A percentile compares a stretch with the other conserved stretches of the same genome.
Conservation (phyloP, 2,797 vertebrate species). For the Cyprinodon diabolis region DNA sequence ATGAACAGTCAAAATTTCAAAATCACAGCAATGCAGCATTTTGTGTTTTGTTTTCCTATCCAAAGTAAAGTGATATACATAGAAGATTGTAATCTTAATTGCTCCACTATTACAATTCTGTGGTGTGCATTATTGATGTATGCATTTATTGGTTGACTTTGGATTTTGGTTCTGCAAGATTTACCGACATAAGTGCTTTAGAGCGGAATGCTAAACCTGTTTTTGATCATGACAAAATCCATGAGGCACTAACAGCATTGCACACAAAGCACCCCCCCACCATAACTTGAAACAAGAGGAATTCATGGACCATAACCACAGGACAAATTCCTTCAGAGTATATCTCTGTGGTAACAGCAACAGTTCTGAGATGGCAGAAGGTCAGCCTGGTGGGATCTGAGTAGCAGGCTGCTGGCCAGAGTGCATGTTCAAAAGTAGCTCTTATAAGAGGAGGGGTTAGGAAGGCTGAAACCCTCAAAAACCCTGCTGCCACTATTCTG, state of each 20-base stretch:
- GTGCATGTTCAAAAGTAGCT: constrained; percentile 70
- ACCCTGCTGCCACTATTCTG: constrained; percentile 61
- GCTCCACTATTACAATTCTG: constrained; percentile 41
- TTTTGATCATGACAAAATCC: constrained; percentile 69
- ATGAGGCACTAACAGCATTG: constrained; percentile 52
- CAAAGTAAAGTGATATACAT: neutral
- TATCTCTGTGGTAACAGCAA: constrained; percentile 69
- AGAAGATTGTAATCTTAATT: constrained; percentile 11
- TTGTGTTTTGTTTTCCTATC: neutral
- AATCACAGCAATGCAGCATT: neutral
- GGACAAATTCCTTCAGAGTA: constrained; percentile 70
- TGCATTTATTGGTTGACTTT: constrained; percentile 41
- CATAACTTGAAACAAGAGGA: constrained; percentile 61
- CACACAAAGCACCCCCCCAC: constrained; percentile 52
- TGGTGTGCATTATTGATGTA: constrained; percentile 56
- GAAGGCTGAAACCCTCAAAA: constrained; percentile 43
- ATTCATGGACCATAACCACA: constrained; percentile 66
- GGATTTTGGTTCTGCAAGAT: neutral
- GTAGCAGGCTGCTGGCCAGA: constrained; percentile 50
- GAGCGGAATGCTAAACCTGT: constrained; percentile 16
- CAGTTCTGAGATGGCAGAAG: constrained; percentile 46
- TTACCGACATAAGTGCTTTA: neutral
- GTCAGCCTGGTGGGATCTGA: constrained; percentile 49
- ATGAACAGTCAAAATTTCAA: neutral
- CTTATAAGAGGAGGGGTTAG: constrained; percentile 57